Evolutionary conservation across 2,888 invertebrate species (phyloP), one percentile per base, ranked within the genome.

Genomic region (Strigamia crassipes): DNA sequence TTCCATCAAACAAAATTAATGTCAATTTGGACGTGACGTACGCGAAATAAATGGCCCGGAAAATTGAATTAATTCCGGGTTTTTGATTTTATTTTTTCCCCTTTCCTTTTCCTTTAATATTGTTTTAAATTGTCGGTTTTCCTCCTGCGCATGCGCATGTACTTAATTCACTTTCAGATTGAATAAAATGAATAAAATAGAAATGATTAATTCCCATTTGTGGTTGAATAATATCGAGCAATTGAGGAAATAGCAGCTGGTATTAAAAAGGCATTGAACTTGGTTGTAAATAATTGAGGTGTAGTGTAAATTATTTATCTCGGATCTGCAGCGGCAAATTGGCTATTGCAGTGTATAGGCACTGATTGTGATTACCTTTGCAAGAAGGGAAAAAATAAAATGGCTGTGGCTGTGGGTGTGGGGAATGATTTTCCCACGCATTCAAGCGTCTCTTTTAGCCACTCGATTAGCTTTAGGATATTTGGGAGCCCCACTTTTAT

Each of bases 341-440:
- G n/a, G 1, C 9, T n/a, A 61, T 61, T n/a, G 8, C 61, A 15
- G 21, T 61, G n/a, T n/a, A 61, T 9, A 61, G 61, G 56, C 56
- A 56, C 18, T 56, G 56, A 56, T 56, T 56, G 15, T 56, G 56
- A 56, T 56, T 56, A 56, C 13, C 56, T 56, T 18, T 56, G 13
- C 10, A n/a, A n/a, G 21, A 5, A 61, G 21, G n/a, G n/a, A 61
- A 61, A 56, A 56, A n/a, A n/a, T n/a, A 9, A 61, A 61, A 61
- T n/a, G 21, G n/a, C 1, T n/a, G 12, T 61, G 61, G 61, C n/a
- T n/a, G 3, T 61, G 61, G 42, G 42, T 15, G 42, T 46, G 12
- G 61, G 21, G 23, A 9, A 66, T 66, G 23, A 66, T 66, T 66
- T 66, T 66, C 61, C 61, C 61, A 66, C 61, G 61, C 61, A 66